Evolutionary conservation across 1,140 invertebrate genomes (phyloP), one percentile per base, ranked within the genome.

Genomic region (Diorhabda elongata): DNA sequence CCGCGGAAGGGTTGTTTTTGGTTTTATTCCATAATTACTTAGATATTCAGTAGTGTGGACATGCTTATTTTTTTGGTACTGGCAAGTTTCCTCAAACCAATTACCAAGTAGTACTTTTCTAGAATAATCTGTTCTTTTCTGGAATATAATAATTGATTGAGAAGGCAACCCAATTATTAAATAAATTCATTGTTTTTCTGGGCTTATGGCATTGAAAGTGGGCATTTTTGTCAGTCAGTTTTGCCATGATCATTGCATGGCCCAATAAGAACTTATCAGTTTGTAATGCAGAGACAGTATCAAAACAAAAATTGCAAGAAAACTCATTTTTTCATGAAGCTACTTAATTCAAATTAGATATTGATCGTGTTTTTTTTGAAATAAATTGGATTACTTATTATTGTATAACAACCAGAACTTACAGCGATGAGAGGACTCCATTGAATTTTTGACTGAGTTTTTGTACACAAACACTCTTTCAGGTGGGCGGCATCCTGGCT

Each of bases 51-150:
- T 42, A 3, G 42, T 66, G 47, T 70, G 64, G n/a, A 59, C 44
- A 45, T 66, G 63, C 0, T 26, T 45, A 11, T 63, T 67, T 56
- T 70, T 66, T 42, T 67, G 41, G 52, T 70, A 70, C 4, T 44
- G 11, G 42, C 4, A 26, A 45, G 61, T 60, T 42, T 69, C 65
- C 59, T 69, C 64, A 58, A 69, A 59, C 71, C 71, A 72, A 58
- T 69, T 64, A 42, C 71, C 71, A 44, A 72, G 44, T 44, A 66
- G 58, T 44, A 66, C 61, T 67, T 62, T 70, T 9, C 57, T 61
- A 2, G 6, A 67, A 62, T 67, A 70, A 61, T 41, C 26, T 63
- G 26, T 9, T 5, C 26, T 41, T 67, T 67, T 67, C 65, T 67
- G 8, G 42, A 67, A 67, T 5, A 42, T 61, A 60, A 26, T 3